phyloP scores from a whole-genome alignment of 2,888 invertebrate genomes.

The Aleiodes testaceus region DNA sequence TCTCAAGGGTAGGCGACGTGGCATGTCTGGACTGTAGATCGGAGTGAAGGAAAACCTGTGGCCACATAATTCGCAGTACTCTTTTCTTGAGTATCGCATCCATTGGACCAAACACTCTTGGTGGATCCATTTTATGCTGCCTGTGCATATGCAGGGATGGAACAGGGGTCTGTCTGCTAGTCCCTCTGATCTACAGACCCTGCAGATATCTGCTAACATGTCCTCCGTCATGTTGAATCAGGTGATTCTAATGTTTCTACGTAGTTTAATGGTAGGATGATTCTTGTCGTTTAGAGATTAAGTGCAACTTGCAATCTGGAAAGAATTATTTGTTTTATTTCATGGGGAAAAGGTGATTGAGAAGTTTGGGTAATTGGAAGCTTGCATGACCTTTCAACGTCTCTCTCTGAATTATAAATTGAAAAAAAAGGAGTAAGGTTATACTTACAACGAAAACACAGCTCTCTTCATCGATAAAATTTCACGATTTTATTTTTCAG shows the following conservation, averaged over 20 bases:
- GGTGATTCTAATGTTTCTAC: background rate
- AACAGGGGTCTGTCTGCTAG: slow-evolving; percentile 93
- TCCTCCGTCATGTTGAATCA: slow-evolving; percentile 74
- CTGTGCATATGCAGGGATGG: slow-evolving; percentile 99
- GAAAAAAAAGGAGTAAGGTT: background rate
- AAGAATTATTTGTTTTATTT: too few relatives aligned
- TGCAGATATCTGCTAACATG: slow-evolving; percentile 90
- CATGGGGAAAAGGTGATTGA: background rate
- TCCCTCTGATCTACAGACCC: slow-evolving; percentile 97
- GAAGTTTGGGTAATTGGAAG: background rate
- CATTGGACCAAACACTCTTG: slow-evolving; percentile 99
- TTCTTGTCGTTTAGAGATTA: background rate
- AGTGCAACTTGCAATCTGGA: too few relatives aligned
- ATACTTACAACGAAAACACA: slow-evolving; percentile 19
- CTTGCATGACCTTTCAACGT: slow-evolving; percentile 1
- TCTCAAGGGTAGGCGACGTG: slow-evolving; percentile 92
- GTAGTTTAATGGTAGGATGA: background rate
- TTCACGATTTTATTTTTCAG: background rate
- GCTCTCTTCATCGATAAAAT: background rate
- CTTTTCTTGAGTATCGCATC: slow-evolving; percentile 99
- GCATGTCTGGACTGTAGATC: slow-evolving; percentile 99
- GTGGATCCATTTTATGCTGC: slow-evolving; percentile 99
- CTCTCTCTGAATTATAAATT: slow-evolving; percentile 16
- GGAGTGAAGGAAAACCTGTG: slow-evolving; percentile 98
- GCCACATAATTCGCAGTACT: slow-evolving; percentile 98